Evolutionary conservation across 2,888 invertebrate genomes (phyloP).

Genomic region (Myopa tessellatipennis): DNA sequence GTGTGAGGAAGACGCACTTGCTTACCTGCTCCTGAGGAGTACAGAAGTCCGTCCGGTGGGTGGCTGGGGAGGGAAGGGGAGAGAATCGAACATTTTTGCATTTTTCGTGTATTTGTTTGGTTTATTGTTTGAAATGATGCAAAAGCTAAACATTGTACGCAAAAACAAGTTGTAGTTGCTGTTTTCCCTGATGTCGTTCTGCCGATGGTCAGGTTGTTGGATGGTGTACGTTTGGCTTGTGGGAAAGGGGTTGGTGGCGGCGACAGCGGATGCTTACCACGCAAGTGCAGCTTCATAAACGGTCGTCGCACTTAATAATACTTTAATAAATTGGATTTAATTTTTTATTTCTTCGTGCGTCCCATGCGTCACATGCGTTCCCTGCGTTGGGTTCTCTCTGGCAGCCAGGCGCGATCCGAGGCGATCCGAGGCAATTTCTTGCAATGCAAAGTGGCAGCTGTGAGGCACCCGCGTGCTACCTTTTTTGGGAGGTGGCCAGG

Average conservation of each 20-base stretch:
- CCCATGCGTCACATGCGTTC: conserved; percentile 47
- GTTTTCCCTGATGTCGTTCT: neutral
- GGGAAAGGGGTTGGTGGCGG: neutral
- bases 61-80: neutral
- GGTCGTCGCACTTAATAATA: conserved; percentile 67
- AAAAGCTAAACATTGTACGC: conserved; percentile 15
- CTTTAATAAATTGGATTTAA: conserved; percentile 68
- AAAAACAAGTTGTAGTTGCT: conserved; percentile 11
- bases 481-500: too few relatives aligned
- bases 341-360: conserved; percentile 57
- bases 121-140: conserved; percentile 29
- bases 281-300: conserved; percentile 49
- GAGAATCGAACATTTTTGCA: conserved; percentile 4
- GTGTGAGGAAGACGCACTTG: neutral
- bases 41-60: neutral
- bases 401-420: neutral
- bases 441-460: conserved; percentile 7
- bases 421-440: neutral
- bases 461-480: neutral
- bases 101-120: conserved; percentile 25
- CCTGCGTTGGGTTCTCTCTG: conserved; percentile 49
- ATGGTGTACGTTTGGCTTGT: neutral
- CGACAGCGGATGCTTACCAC: neutral
- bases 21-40: neutral
- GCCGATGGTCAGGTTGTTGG: neutral